Percentiles rank a stretch among this genome's conserved stretches.
These are phyloP conservation scores for Vollenhovia emeryi DNA, from an alignment of 1,140 invertebrate genomes.

Conservation along the genomic window DNA sequence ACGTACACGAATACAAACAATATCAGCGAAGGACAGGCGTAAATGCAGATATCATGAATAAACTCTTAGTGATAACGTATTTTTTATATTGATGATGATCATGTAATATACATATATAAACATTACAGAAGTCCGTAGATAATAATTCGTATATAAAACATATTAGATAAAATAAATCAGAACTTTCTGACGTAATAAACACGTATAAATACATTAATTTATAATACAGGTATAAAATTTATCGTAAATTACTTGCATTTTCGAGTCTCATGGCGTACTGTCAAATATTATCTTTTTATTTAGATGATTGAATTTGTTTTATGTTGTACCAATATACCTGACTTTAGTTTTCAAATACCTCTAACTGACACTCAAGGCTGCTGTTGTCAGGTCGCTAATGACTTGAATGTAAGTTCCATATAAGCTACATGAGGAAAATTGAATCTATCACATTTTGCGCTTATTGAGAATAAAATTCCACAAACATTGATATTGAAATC, in stretches of 20 bases:
- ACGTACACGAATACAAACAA: neutral
- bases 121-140: neutral
- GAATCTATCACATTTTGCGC: neutral
- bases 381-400: slow-evolving; percentile 23
- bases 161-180: neutral
- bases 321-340: neutral
- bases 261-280: neutral
- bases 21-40: neutral
- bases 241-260: neutral
- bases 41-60: slow-evolving; percentile 7
- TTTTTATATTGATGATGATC: neutral
- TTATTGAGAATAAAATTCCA: slow-evolving; percentile 1
- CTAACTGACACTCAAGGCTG: slow-evolving; percentile 23
- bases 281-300: neutral
- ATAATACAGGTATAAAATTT: neutral
- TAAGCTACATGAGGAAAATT: neutral
- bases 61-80: neutral
- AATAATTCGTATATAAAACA: neutral
- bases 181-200: neutral
- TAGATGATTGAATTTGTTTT: neutral
- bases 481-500: neutral
- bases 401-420: slow-evolving; percentile 4
- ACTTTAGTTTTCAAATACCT: neutral
- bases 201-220: neutral
- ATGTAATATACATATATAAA: neutral